Conservation (phyloP, 2,888 invertebrate species). For the Dysmachus trigonus region DNA sequence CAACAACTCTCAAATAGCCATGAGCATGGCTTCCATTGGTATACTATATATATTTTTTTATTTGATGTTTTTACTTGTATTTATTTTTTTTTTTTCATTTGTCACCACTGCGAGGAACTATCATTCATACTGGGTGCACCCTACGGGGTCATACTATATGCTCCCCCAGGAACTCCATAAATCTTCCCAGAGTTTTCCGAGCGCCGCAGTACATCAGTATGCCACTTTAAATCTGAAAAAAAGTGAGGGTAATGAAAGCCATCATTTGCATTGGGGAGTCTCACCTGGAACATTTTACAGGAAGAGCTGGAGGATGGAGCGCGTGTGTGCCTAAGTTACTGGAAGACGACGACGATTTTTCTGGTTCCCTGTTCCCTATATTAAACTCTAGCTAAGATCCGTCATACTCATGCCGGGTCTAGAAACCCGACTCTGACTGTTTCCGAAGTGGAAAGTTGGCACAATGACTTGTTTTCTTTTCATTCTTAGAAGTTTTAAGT, state of each 20-base stretch:
- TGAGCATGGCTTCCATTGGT: neutral
- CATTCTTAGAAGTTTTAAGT: conserved; percentile 15
- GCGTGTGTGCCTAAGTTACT: neutral
- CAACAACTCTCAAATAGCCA: conserved; percentile 7
- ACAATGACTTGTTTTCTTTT: conserved; percentile 14
- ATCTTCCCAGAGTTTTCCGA: neutral
- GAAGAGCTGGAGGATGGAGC: neutral
- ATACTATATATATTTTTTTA: too few relatives aligned
- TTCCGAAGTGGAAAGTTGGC: neutral
- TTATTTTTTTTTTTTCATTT: neutral
- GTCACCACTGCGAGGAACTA: neutral
- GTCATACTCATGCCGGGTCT: neutral
- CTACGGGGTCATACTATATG: neutral
- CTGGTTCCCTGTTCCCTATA: neutral
- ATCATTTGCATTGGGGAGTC: neutral
- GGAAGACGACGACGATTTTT: neutral
- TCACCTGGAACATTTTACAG: neutral
- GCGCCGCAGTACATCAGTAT: neutral
- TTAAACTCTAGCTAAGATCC: neutral
- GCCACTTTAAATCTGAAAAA: neutral
- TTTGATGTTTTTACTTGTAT: too few relatives aligned
- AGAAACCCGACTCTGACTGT: neutral
- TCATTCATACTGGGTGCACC: neutral
- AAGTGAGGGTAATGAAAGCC: neutral
- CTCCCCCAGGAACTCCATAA: neutral